Evolutionary conservation across 2,797 vertebrate genomes (phyloP).

Genomic region (Scyliorhinus canicula): DNA sequence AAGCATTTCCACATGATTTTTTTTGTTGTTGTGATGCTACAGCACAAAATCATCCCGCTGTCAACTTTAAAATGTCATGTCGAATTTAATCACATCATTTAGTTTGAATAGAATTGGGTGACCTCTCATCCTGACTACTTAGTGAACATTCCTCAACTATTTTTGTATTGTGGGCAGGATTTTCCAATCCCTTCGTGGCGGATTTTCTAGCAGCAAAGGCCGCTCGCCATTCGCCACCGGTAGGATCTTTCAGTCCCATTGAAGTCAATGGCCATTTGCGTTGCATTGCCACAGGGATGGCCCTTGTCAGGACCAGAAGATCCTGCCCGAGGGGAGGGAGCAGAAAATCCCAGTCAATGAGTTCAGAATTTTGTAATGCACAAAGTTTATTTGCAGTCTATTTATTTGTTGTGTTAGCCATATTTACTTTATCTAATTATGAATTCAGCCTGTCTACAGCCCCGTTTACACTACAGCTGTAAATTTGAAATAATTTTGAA

Average conservation of each 20-base stretch:
- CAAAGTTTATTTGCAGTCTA: not conserved
- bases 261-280: too few relatives aligned
- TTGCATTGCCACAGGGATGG: too few relatives aligned
- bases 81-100: not conserved
- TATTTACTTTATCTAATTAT: not conserved
- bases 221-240: too few relatives aligned
- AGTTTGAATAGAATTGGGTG: not conserved
- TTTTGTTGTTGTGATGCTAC: not conserved
- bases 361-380: not conserved
- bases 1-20: not conserved
- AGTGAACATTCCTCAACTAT: not conserved
- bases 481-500: conserved; percentile 28
- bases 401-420: conserved; percentile 13
- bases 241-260: too few relatives aligned
- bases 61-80: not conserved
- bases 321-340: too few relatives aligned
- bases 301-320: too few relatives aligned
- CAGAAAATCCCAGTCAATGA: not conserved
- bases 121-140: not conserved
- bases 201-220: too few relatives aligned
- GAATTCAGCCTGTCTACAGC: conserved; percentile 5
- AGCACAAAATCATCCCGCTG: not conserved
- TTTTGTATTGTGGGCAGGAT: not conserved
- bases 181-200: too few relatives aligned
- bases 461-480: conserved; percentile 35